Base-by-base conservation (phyloP, 2,113 vertebrate species). In the Tretioscincus oriximinensis region DNA sequence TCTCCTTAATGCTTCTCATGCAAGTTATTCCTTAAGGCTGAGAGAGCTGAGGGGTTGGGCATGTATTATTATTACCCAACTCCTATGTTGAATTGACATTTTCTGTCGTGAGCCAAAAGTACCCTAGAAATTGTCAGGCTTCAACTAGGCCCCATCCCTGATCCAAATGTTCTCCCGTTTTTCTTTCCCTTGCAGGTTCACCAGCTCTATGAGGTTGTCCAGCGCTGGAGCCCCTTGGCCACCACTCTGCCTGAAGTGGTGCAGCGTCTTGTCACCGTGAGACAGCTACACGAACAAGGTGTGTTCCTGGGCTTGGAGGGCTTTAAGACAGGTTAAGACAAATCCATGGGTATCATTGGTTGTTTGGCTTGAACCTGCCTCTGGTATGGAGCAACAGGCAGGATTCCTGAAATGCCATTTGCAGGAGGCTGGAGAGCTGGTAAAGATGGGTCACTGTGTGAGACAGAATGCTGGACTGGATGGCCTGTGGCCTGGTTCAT, bases 231-330 rank as follows among this genome's bases (percentile, higher is more conserved):
- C 63, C 92, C 95, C 16, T 87, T 96, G 79, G 96, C 97, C 66
- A 94, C 94, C 26, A 94, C 96, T 21, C 90, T 97, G 7, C 97
- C 97, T 2, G 96, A 97, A 84, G 95, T 98, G 90, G 96, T 98
- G 67, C 97, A 98, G 93, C 94, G 97, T 90, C 95, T 99, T 1
- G 90, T 96, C 0, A 94, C 95, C 24, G 95, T 98, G 85, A 97
- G 96, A 92, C 97, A 98, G 85, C 91, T 99, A 76, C 97, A 99
- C 0, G 97, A 99, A 78, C 97, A 99, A 96, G 97, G 97, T 99
- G 91, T 84, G 88, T 58, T 51, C 72, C 45, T 9, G 24, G 47
- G 45, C 61, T 14, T 31, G 2, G 77, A 9, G 21, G 2, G 45
- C 9, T 12, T 7, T 0, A 4, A 74, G 77, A 67, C 18, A 20